Evolutionary conservation across 2,113 vertebrate species (phyloP).

Genomic region (Nothocercus nigrocapillus): DNA sequence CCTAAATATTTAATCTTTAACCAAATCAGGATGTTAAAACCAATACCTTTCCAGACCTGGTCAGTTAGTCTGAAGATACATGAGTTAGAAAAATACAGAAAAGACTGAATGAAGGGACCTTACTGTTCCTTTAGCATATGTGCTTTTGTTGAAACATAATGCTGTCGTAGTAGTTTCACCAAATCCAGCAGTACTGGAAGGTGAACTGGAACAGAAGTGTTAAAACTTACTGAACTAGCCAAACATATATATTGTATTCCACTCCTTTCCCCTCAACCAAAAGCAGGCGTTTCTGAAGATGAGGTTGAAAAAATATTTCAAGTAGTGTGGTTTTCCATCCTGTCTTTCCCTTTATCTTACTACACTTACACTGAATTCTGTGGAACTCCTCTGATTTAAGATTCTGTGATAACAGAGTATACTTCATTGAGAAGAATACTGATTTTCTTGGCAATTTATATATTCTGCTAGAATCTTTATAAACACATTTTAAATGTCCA

Average conservation of each 20-base stretch:
- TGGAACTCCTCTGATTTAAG: neutral
- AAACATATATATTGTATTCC: neutral
- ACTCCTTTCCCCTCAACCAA: neutral
- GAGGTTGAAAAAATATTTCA: neutral
- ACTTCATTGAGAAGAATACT: neutral
- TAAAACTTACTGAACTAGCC: neutral
- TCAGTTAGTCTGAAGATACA: neutral
- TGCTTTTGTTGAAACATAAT: neutral
- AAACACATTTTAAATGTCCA: neutral
- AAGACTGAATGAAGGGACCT: neutral
- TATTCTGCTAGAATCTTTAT: neutral
- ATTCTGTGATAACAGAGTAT: neutral
- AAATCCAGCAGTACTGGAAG: neutral
- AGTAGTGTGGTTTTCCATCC: rapidly evolving
- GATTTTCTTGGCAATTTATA: neutral
- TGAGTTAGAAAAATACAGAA: neutral
- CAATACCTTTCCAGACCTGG: neutral
- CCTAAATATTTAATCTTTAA: neutral
- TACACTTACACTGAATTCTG: neutral
- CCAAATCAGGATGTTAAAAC: neutral
- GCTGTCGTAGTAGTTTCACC: neutral
- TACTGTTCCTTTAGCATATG: neutral
- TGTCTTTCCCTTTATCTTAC: neutral
- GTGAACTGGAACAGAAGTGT: neutral
- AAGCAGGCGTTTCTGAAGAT: neutral